phyloP scores from a whole-genome alignment of 1,140 invertebrate species.

The Drosophila bifasciata region DNA sequence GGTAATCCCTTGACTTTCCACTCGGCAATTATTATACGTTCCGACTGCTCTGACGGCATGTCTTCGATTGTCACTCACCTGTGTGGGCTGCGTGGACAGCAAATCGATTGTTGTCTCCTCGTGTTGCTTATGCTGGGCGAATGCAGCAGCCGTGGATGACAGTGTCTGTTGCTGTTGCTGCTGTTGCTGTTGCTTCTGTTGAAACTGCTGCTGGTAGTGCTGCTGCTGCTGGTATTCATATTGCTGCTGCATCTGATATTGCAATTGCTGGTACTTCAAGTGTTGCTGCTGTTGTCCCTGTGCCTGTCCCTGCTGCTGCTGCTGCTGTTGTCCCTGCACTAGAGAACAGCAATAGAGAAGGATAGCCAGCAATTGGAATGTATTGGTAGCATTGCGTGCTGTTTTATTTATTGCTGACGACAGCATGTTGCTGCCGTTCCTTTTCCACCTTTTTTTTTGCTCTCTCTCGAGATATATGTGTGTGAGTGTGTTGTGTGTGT shows the following conservation, averaged over 20 bases:
- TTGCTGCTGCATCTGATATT: constrained; percentile 77
- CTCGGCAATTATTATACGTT: constrained; percentile 25
- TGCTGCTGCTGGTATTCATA: constrained; percentile 77
- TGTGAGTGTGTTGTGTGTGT: constrained; percentile 26
- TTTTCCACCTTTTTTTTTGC: constrained; percentile 1
- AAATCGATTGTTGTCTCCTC: constrained; percentile 52
- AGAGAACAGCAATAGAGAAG: constrained; percentile 65
- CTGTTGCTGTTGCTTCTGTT: constrained; percentile 60
- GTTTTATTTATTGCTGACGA: constrained; percentile 61
- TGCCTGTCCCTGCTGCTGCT: constrained; percentile 39
- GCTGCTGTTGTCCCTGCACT: constrained; percentile 56
- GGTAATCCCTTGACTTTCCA: constrained; percentile 5
- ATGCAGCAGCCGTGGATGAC: constrained; percentile 28
- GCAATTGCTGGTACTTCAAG: constrained; percentile 73
- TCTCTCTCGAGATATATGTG: constrained; percentile 10
- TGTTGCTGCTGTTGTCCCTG: constrained; percentile 45
- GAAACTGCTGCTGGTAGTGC: constrained; percentile 69
- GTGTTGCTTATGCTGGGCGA: constrained; percentile 44
- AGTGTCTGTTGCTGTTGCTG: constrained; percentile 40
- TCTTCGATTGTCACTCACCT: constrained; percentile 59
- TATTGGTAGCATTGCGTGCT: constrained; percentile 62
- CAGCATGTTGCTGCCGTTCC: constrained; percentile 58
- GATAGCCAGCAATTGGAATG: constrained; percentile 67
- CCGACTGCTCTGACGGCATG: constrained; percentile 22
- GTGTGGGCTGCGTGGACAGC: constrained; percentile 65